These are phyloP conservation scores for Chiloscyllium plagiosum DNA, from an alignment of 2,113 vertebrate species.

Conservation along the genomic window DNA sequence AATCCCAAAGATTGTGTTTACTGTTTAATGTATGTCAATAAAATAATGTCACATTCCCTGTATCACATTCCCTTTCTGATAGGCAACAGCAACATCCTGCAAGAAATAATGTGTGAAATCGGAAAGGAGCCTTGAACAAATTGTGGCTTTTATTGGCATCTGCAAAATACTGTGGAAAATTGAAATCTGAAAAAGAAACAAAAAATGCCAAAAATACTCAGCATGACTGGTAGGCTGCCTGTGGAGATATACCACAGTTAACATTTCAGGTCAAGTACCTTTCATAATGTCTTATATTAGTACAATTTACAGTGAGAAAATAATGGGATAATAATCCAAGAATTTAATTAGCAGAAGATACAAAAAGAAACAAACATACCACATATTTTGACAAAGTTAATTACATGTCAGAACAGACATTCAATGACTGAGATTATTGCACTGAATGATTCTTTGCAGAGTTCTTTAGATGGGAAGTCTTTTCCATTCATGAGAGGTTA, in stretches of 20 bases:
- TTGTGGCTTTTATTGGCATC: neutral
- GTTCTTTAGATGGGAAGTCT: neutral
- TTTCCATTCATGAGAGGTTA: neutral
- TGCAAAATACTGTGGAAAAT: neutral
- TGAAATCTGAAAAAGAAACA: neutral
- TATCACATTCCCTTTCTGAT: neutral
- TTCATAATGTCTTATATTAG: neutral
- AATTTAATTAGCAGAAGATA: neutral
- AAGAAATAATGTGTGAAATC: neutral
- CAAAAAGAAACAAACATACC: neutral
- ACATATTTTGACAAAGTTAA: neutral
- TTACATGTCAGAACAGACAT: neutral
- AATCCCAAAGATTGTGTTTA: neutral
- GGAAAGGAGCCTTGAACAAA: neutral
- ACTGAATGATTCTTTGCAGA: neutral
- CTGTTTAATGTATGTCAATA: neutral
- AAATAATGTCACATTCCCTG: neutral
- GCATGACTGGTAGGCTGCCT: neutral
- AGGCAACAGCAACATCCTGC: neutral
- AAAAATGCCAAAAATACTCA: neutral
- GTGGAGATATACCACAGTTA: neutral
- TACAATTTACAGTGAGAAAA: neutral
- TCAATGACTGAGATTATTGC: neutral
- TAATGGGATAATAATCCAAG: neutral
- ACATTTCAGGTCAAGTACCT: neutral